These are phyloP conservation scores for Pogoniulus pusillus DNA, from an alignment of 2,797 vertebrate species.

Conservation along the genomic window DNA sequence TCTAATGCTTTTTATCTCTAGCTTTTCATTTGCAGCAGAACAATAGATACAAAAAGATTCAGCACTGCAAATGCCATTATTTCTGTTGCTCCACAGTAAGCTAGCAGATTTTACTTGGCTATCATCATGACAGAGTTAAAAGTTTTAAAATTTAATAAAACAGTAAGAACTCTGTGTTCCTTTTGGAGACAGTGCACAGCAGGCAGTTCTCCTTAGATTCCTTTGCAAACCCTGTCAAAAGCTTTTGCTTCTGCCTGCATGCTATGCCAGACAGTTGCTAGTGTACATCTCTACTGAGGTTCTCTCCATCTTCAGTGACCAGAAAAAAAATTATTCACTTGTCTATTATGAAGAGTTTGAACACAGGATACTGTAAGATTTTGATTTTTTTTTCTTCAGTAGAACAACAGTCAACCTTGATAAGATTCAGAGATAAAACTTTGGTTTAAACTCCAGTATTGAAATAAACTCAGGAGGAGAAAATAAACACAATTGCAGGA, in stretches of 20 bases:
- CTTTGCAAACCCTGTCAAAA: constrained; percentile 21
- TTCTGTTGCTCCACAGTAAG: background rate
- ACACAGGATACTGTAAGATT: background rate
- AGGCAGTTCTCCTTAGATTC: background rate
- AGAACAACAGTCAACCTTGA: background rate
- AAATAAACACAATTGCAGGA: background rate
- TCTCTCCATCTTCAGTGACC: background rate
- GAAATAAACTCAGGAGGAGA: background rate
- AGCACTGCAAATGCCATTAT: background rate
- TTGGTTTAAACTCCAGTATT: background rate
- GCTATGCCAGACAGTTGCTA: background rate
- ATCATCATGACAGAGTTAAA: background rate
- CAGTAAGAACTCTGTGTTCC: background rate
- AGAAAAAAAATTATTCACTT: background rate
- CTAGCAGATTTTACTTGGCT: background rate
- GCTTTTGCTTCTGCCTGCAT: background rate
- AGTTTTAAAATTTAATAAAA: background rate
- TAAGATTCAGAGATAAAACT: background rate
- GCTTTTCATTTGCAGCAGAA: background rate
- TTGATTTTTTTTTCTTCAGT: background rate
- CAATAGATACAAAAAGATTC: background rate
- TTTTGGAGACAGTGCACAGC: background rate
- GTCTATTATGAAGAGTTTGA: background rate
- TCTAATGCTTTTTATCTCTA: background rate
- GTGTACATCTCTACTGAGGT: background rate